Percentiles rank a stretch among this genome's conserved stretches.
These are phyloP conservation scores for Cotesia vestalis DNA, from an alignment of 1,140 invertebrate species.

Conservation along the genomic window DNA sequence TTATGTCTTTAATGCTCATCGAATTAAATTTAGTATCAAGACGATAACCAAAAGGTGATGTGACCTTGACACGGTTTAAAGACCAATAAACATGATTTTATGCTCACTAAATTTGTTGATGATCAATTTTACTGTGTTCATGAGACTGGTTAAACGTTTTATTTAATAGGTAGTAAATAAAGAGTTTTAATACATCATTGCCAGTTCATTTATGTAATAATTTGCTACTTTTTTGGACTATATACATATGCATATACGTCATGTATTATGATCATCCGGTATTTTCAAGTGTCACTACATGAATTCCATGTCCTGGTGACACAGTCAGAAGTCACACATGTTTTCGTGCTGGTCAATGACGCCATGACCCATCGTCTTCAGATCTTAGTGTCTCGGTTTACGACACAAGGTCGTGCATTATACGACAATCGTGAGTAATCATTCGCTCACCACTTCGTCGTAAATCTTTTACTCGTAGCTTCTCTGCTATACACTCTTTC, in stretches of 20 bases:
- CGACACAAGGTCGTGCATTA: conserved; percentile 65
- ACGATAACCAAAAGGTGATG: neutral
- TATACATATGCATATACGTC: neutral
- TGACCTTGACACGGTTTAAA: conserved; percentile 30
- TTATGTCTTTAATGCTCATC: conserved; percentile 18
- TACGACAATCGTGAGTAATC: conserved; percentile 63
- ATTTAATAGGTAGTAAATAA: neutral
- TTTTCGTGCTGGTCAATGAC: conserved; percentile 36
- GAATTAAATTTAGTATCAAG: conserved; percentile 37
- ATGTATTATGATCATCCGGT: conserved; percentile 27
- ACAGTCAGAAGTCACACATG: conserved; percentile 30
- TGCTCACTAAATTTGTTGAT: conserved; percentile 7
- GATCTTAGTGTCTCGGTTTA: conserved; percentile 52
- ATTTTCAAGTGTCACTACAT: conserved; percentile 31
- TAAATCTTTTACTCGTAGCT: conserved; percentile 57
- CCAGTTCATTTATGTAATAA: neutral
- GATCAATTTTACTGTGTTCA: conserved; percentile 15
- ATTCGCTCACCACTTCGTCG: conserved; percentile 58
- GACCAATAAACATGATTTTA: conserved; percentile 12
- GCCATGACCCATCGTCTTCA: conserved; percentile 19
- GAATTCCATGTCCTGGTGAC: conserved; percentile 28
- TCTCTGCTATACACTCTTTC: conserved; percentile 52
- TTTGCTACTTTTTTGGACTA: conserved; percentile 10
- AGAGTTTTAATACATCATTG: neutral
- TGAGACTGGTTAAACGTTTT: neutral